These are phyloP conservation scores for Spondyliosoma cantharus DNA, from an alignment of 2,797 vertebrate species.

Conservation along the genomic window DNA sequence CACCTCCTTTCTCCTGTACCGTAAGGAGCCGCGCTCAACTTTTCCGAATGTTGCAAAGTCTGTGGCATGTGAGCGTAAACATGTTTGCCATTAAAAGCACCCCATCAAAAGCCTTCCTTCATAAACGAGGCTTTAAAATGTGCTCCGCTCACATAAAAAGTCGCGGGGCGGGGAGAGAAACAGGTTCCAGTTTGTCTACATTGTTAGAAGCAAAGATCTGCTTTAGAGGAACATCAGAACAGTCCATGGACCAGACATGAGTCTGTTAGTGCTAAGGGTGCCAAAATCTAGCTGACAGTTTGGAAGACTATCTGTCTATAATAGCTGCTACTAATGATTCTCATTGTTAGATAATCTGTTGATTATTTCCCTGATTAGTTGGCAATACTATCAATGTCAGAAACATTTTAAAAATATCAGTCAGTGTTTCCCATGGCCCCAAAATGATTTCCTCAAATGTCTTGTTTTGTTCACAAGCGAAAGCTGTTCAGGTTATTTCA, in stretches of 20 bases:
- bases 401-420: no score
- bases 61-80: constrained; percentile 41
- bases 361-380: no score
- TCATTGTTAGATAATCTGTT: no score
- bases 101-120: constrained; percentile 19
- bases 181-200: background rate
- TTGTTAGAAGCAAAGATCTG: constrained; percentile 3
- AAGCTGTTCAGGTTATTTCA: no score
- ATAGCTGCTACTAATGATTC: no score
- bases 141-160: constrained; percentile 2
- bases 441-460: no score
- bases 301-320: background rate
- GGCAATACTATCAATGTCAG: no score
- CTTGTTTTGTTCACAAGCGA: no score
- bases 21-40: constrained; percentile 32
- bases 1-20: constrained; percentile 21
- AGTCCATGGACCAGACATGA: background rate
- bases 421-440: no score
- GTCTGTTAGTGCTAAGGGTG: background rate
- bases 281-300: background rate
- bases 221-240: constrained; percentile 1
- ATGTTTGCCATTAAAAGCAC: constrained; percentile 37
- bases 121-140: constrained; percentile 21
- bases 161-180: background rate
- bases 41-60: constrained; percentile 56